A percentile compares a stretch with the other conserved stretches of the same genome.
phyloP scores from a whole-genome alignment of 2,888 invertebrate species.

The Serripes groenlandicus region DNA sequence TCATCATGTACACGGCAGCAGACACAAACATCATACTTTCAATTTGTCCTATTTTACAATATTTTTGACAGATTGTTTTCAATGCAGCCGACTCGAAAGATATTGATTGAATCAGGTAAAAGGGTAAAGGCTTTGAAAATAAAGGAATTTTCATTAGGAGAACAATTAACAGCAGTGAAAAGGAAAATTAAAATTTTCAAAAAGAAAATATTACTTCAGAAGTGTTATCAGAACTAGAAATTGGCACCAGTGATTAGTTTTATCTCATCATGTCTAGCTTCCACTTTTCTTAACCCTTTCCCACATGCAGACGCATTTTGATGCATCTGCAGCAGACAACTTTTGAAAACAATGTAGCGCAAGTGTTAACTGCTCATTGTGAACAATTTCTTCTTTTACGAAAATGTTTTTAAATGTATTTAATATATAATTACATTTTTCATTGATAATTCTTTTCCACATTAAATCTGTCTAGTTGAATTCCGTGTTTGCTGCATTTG shows the following conservation, averaged over 20 bases:
- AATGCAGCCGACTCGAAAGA: neutral
- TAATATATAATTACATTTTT: no score
- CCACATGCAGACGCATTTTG: neutral
- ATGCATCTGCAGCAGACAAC: neutral
- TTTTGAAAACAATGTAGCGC: neutral
- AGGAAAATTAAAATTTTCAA: conserved; percentile 33
- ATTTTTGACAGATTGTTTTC: neutral
- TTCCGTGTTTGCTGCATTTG: no score
- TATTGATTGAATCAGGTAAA: neutral
- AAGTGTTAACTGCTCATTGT: neutral
- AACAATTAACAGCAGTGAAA: conserved; percentile 25
- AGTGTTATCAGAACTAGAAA: conserved; percentile 26
- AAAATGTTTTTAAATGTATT: neutral
- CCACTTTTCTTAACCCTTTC: neutral
- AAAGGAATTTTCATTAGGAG: neutral
- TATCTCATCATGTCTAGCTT: conserved; percentile 19
- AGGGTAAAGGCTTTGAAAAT: neutral
- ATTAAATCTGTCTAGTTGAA: no score
- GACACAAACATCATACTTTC: no score
- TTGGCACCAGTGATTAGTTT: conserved; percentile 23
- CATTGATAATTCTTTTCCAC: no score
- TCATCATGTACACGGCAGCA: no score
- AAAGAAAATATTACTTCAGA: conserved; percentile 28
- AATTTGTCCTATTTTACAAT: no score
- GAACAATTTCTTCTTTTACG: neutral